These are phyloP conservation scores for Anguilla obscura DNA, from an alignment of 2,797 vertebrate species.

Conservation along the genomic window DNA sequence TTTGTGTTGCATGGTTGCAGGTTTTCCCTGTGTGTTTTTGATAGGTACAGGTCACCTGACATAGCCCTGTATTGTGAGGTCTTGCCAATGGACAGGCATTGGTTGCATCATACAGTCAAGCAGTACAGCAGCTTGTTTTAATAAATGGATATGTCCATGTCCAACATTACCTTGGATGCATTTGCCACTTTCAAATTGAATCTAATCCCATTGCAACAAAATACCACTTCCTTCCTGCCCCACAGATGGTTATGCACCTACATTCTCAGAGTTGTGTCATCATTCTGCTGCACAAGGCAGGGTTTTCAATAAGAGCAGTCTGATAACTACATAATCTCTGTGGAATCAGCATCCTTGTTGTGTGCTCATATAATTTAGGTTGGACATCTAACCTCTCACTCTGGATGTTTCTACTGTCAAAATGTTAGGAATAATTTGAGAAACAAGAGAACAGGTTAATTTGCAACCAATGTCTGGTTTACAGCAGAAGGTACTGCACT, in stretches of 20 bases:
- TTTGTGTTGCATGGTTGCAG: not conserved
- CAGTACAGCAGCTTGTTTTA: constrained; percentile 97
- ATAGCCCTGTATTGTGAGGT: constrained; percentile 94
- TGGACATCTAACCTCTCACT: constrained; percentile 56
- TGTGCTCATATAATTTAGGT: constrained; percentile 44
- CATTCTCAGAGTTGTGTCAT: constrained; percentile 72
- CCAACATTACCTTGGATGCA: constrained; percentile 93
- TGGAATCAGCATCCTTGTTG: not conserved
- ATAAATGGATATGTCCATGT: constrained; percentile 97
- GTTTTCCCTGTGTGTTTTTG: not conserved
- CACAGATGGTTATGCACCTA: not conserved
- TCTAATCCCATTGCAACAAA: not conserved
- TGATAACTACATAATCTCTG: not conserved
- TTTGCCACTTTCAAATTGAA: constrained; percentile 96
- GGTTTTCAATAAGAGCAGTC: not conserved
- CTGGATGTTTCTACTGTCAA: too few species aligned
- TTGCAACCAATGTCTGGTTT: not conserved
- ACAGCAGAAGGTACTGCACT: not conserved
- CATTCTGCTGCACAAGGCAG: not conserved
- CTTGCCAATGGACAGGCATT: constrained; percentile 83
- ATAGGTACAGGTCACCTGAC: not conserved
- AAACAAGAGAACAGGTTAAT: too few species aligned
- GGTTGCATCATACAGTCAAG: constrained; percentile 89
- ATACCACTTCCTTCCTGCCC: not conserved
- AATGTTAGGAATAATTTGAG: too few species aligned